A percentile compares a stretch with the other conserved stretches of the same genome.
Conservation (phyloP, 1,140 invertebrate species). For the Heliothis subflexa region DNA sequence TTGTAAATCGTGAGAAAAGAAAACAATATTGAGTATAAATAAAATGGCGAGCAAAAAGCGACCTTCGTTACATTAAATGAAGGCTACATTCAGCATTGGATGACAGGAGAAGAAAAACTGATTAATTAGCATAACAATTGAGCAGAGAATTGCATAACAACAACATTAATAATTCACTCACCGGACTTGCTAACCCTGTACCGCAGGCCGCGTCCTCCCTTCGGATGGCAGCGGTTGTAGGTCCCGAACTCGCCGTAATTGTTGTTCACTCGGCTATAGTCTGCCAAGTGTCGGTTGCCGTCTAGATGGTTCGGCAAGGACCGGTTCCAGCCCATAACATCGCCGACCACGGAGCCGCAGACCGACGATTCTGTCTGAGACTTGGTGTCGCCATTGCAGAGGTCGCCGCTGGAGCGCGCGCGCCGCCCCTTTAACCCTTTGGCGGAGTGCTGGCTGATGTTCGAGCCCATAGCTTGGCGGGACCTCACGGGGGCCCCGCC, state of each 20-base stretch:
- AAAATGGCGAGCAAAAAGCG: too few species aligned
- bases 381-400: slow-evolving; percentile 90
- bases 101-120: not conserved
- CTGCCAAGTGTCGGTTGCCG: slow-evolving; percentile 86
- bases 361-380: slow-evolving; percentile 89
- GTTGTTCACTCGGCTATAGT: slow-evolving; percentile 88
- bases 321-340: slow-evolving; percentile 82
- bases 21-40: too few species aligned
- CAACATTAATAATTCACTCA: slow-evolving; percentile 64
- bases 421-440: slow-evolving; percentile 89
- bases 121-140: not conserved
- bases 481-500: slow-evolving; percentile 80
- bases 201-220: slow-evolving; percentile 85
- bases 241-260: slow-evolving; percentile 87
- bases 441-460: slow-evolving; percentile 90
- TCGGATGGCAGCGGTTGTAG: slow-evolving; percentile 87
- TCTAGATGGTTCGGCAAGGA: slow-evolving; percentile 92
- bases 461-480: slow-evolving; percentile 89
- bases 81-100: not conserved
- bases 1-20: too few species aligned
- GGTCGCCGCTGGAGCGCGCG: slow-evolving; percentile 90
- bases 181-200: slow-evolving; percentile 83
- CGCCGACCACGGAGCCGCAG: slow-evolving; percentile 81
- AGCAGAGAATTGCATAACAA: not conserved
- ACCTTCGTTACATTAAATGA: too few species aligned